These are phyloP conservation scores for Stomatorhinus walkeri DNA, from an alignment of 2,797 vertebrate species.

Conservation along the genomic window DNA sequence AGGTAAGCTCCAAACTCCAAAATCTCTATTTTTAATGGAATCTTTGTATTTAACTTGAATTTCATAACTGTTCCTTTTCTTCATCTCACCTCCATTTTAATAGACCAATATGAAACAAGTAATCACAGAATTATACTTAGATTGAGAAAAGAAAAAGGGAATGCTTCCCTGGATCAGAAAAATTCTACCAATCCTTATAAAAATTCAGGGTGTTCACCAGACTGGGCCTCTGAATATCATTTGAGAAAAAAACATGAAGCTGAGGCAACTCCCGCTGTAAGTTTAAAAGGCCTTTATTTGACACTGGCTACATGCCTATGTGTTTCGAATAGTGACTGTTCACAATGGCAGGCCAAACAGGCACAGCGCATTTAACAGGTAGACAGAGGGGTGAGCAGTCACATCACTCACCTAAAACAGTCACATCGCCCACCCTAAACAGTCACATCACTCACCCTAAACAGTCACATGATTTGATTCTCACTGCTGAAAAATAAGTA, in stretches of 20 bases:
- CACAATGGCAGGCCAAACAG: background rate
- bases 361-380: background rate
- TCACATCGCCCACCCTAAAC: background rate
- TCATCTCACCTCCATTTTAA: background rate
- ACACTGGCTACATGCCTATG: background rate
- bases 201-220: background rate
- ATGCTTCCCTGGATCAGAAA: background rate
- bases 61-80: background rate
- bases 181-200: background rate
- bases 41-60: background rate
- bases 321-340: background rate
- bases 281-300: background rate
- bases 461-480: background rate
- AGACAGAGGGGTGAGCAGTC: background rate
- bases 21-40: background rate
- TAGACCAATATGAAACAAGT: background rate
- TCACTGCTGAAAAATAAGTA: background rate
- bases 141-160: background rate
- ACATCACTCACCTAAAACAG: background rate
- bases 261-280: background rate
- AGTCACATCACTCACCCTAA: background rate
- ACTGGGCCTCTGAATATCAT: background rate
- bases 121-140: background rate
- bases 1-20: conserved; percentile 61
- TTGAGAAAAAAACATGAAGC: background rate